These are phyloP conservation scores for Narcine bancroftii DNA, from an alignment of 2,113 vertebrate species.

Conservation along the genomic window DNA sequence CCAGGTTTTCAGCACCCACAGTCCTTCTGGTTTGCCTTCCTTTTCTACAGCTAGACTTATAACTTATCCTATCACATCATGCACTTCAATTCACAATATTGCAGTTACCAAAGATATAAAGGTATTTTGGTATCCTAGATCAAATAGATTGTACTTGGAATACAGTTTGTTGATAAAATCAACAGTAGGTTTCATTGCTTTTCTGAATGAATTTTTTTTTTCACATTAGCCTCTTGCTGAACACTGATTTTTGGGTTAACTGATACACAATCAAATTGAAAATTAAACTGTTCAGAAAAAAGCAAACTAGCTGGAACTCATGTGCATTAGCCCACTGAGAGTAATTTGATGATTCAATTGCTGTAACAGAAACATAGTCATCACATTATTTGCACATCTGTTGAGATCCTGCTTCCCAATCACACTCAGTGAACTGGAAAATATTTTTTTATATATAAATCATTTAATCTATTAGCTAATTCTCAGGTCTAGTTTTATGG, in stretches of 20 bases:
- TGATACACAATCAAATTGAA: conserved; percentile 16
- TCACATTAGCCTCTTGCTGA: conserved; percentile 13
- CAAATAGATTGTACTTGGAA: not conserved
- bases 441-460: not conserved
- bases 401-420: conserved; percentile 12
- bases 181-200: not conserved
- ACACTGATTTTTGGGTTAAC: conserved; percentile 19
- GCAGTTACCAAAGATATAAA: not conserved
- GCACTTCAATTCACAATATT: not conserved
- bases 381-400: conserved; percentile 26
- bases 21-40: no score
- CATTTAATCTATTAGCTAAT: conserved; percentile 5
- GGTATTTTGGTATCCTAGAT: not conserved
- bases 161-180: conserved; percentile 28
- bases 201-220: not conserved
- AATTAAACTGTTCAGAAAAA: conserved; percentile 33
- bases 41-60: not conserved
- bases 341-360: conserved; percentile 37
- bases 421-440: conserved; percentile 28
- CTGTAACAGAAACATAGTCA: conserved; percentile 32
- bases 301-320: conserved; percentile 20
- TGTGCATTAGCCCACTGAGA: conserved; percentile 20
- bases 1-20: no score
- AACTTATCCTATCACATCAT: not conserved
- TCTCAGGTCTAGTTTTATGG: not conserved